These are phyloP conservation scores for Taurulus bubalis DNA, from an alignment of 2,113 vertebrate species.

Conservation along the genomic window DNA sequence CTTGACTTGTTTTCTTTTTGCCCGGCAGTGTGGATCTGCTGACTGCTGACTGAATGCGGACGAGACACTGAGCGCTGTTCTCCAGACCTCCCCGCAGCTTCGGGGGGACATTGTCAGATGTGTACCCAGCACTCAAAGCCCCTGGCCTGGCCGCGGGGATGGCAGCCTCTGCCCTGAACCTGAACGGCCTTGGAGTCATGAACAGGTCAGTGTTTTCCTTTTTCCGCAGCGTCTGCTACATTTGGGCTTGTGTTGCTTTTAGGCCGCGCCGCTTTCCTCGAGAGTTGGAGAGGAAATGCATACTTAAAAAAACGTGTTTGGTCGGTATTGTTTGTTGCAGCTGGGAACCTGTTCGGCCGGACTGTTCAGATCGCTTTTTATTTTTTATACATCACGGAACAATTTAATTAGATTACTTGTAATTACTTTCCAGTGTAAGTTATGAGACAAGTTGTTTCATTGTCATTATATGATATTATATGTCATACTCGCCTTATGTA, in stretches of 20 bases:
- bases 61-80: conserved; percentile 43
- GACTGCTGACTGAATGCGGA: conserved; percentile 31
- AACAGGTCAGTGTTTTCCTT: conserved; percentile 63
- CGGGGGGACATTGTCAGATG: conserved; percentile 72
- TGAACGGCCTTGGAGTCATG: conserved; percentile 74
- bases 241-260: not conserved
- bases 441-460: not conserved
- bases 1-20: not conserved
- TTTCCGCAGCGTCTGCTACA: not conserved
- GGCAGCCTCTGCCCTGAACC: conserved; percentile 79
- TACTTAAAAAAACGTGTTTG: conserved; percentile 12
- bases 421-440: not conserved
- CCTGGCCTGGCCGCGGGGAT: conserved; percentile 77
- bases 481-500: not conserved
- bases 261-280: not conserved
- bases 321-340: not conserved
- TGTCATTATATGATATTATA: no score
- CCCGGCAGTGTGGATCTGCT: not conserved
- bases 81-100: conserved; percentile 49
- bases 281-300: not conserved
- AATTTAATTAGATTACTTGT: not conserved
- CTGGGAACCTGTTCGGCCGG: conserved; percentile 18
- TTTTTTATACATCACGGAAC: not conserved
- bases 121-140: conserved; percentile 69
- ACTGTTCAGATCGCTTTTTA: not conserved